Conservation (phyloP, 2,888 invertebrate genomes). For the Terebella lapidaria region DNA sequence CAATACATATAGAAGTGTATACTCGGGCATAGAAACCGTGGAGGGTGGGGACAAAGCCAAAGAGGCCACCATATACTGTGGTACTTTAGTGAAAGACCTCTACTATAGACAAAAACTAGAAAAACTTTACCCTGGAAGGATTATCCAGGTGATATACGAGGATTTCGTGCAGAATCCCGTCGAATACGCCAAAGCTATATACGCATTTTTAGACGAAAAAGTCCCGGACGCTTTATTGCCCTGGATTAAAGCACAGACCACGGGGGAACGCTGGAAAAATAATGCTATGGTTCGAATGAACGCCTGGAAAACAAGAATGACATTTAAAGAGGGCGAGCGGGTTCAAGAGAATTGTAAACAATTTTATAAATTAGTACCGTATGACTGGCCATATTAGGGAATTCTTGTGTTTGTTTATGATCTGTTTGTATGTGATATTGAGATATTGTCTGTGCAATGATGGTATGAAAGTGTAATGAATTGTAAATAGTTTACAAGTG, state of each 20-base stretch:
- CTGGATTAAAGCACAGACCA: not conserved
- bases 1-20: constrained; percentile 9
- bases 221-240: not conserved
- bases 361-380: not conserved
- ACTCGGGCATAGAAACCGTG: not conserved
- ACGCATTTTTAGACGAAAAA: not conserved
- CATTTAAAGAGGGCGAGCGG: not conserved
- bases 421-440: no score
- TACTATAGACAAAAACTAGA: not conserved
- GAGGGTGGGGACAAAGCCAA: not conserved
- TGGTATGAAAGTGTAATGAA: no score
- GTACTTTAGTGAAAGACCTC: constrained; percentile 6
- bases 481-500: no score
- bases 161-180: constrained; percentile 6
- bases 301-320: not conserved
- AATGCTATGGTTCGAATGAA: not conserved
- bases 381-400: not conserved
- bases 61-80: constrained; percentile 15
- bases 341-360: not conserved
- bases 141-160: constrained; percentile 11
- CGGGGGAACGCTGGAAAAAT: not conserved
- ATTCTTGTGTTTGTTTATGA: no score
- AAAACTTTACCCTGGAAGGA: constrained; percentile 8
- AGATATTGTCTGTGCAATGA: no score
- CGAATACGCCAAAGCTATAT: not conserved